A percentile compares a stretch with the other conserved stretches of the same genome.
Conservation (phyloP, 2,113 vertebrate species). For the Toxotes jaculatrix region DNA sequence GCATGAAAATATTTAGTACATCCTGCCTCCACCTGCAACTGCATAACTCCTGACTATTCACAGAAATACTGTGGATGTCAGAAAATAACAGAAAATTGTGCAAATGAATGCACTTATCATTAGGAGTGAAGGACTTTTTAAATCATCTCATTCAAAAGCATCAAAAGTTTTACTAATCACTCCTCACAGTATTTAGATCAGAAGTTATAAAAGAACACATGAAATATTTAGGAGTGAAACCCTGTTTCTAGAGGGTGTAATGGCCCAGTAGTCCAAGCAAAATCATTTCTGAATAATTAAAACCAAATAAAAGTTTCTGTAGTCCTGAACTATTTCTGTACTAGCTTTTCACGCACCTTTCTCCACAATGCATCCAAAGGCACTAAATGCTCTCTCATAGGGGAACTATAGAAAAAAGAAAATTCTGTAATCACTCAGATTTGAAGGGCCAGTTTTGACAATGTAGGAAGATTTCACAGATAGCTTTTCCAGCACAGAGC, state of each 20-base stretch:
- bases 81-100: not conserved
- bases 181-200: not conserved
- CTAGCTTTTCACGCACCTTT: not conserved
- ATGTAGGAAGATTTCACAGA: too few species aligned
- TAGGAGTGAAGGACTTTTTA: not conserved
- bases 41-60: not conserved
- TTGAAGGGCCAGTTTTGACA: not conserved
- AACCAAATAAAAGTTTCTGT: constrained; percentile 8
- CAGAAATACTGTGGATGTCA: not conserved
- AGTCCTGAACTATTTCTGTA: not conserved
- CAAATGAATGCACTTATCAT: not conserved
- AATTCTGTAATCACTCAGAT: not conserved
- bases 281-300: constrained; percentile 41
- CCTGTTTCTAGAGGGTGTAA: constrained; percentile 12
- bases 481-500: not conserved
- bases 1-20: constrained; percentile 6
- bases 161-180: not conserved
- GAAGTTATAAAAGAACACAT: constrained; percentile 13
- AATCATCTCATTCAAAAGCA: not conserved
- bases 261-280: not conserved
- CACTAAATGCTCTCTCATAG: not conserved
- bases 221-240: constrained; percentile 4
- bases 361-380: not conserved
- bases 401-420: not conserved
- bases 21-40: not conserved